Evolutionary conservation across 2,797 vertebrate species (phyloP).

Genomic region (Galagoides demidoff): DNA sequence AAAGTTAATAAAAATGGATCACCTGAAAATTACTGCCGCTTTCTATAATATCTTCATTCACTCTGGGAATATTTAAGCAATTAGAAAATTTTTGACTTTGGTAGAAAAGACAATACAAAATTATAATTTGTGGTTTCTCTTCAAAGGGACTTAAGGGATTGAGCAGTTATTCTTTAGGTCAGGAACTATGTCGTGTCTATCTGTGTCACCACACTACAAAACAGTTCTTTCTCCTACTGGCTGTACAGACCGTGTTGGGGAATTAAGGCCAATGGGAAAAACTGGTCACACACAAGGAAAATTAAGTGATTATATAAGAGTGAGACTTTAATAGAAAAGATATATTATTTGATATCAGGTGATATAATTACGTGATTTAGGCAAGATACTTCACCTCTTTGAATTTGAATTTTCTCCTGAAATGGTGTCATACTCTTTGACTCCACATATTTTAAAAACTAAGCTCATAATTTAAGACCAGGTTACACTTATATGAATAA

Average conservation of each 20-base stretch:
- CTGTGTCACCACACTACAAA: not conserved
- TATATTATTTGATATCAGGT: not conserved
- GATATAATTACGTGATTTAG: constrained; percentile 17
- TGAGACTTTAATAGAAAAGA: not conserved
- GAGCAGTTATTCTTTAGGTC: not conserved
- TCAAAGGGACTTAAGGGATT: not conserved
- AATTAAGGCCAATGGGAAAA: not conserved
- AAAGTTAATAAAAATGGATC: constrained; percentile 8
- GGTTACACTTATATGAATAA: not conserved
- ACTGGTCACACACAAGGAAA: not conserved
- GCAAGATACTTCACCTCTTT: constrained; percentile 29
- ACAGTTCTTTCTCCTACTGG: not conserved
- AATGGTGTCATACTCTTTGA: not conserved
- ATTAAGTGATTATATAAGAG: not conserved
- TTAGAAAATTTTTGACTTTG: not conserved
- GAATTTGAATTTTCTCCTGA: constrained; percentile 35
- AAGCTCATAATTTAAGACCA: not conserved
- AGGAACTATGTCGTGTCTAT: not conserved
- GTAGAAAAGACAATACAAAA: not conserved
- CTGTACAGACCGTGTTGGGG: not conserved
- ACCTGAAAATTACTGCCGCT: constrained; percentile 6
- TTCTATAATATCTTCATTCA: constrained; percentile 11
- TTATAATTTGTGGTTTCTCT: not conserved
- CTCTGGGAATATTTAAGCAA: not conserved
- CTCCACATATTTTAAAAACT: not conserved